Conservation (phyloP, 2,888 invertebrate genomes). For the Exephanes ischioxanthus region DNA sequence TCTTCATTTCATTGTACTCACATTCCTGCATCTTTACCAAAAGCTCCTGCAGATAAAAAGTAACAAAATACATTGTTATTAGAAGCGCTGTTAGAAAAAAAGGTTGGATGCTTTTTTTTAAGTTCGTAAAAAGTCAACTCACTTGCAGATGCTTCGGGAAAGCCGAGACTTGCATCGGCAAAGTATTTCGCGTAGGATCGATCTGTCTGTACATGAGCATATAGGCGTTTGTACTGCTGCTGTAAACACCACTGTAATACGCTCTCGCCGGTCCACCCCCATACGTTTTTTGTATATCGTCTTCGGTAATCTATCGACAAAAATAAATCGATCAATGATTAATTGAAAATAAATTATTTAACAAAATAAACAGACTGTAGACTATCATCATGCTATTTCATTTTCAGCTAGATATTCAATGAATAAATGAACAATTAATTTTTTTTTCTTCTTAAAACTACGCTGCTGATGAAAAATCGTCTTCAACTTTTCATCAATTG, state of each 20-base stretch:
- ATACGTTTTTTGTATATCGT: constrained; percentile 93
- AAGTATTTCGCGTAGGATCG: constrained; percentile 88
- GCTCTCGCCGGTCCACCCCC: constrained; percentile 90
- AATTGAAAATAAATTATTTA: background rate
- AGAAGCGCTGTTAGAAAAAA: background rate
- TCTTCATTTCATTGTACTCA: constrained; percentile 86
- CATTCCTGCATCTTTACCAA: constrained; percentile 87
- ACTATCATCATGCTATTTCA: background rate
- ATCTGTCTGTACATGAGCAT: constrained; percentile 96
- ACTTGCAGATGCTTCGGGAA: constrained; percentile 91
- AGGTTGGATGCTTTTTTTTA: background rate
- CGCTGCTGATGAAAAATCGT: background rate
- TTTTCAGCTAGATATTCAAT: background rate
- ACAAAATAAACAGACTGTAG: constrained; percentile 1
- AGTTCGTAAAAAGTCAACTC: constrained; percentile 35
- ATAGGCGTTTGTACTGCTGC: constrained; percentile 94
- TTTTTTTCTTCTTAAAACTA: background rate
- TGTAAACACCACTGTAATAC: constrained; percentile 91
- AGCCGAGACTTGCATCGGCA: constrained; percentile 88
- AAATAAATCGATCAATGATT: constrained; percentile 11
- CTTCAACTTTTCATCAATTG: too few species aligned
- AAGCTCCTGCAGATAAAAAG: constrained; percentile 84
- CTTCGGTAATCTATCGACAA: constrained; percentile 88
- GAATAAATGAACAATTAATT: background rate
- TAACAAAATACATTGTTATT: constrained; percentile 16